These are phyloP conservation scores for Sparidentex hasta DNA, from an alignment of 2,797 vertebrate genomes.

Conservation along the genomic window DNA sequence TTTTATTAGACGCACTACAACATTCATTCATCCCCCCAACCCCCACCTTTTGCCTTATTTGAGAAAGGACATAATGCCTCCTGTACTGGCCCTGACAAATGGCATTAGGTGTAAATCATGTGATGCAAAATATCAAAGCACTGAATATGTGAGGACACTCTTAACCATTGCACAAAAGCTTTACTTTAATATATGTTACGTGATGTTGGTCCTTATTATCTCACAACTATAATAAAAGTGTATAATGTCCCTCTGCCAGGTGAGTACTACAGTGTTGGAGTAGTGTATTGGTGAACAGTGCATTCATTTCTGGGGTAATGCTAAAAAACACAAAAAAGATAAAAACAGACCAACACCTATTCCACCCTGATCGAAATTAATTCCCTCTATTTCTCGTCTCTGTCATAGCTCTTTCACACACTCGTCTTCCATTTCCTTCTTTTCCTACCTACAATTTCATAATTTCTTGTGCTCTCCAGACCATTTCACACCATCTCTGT, in stretches of 20 bases:
- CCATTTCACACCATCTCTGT: slow-evolving; percentile 67
- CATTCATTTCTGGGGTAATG: slow-evolving; percentile 58
- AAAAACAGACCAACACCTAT: slow-evolving; percentile 37
- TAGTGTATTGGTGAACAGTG: slow-evolving; percentile 27
- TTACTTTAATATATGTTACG: not conserved
- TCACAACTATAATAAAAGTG: slow-evolving; percentile 2
- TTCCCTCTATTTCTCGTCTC: slow-evolving; percentile 40
- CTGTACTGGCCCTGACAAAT: not conserved
- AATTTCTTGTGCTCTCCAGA: slow-evolving; percentile 48
- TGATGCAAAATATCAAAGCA: not conserved
- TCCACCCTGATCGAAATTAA: slow-evolving; percentile 41
- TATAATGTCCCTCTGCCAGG: slow-evolving; percentile 6
- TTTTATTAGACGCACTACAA: slow-evolving; percentile 1
- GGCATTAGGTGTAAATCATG: not conserved
- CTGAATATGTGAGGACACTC: not conserved
- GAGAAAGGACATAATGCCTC: not conserved
- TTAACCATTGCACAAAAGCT: not conserved
- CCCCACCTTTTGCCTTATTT: not conserved
- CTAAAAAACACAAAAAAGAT: slow-evolving; percentile 47
- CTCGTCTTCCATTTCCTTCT: slow-evolving; percentile 44
- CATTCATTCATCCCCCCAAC: not conserved
- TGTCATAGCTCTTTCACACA: slow-evolving; percentile 24
- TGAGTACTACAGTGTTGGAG: slow-evolving; percentile 16
- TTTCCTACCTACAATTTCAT: slow-evolving; percentile 48
- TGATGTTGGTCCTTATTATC: slow-evolving; percentile 8